A percentile compares a stretch with the other conserved stretches of the same genome.
phyloP scores from a whole-genome alignment of 92 coral and sea anemone genomes.

The Siderastrea radians region DNA sequence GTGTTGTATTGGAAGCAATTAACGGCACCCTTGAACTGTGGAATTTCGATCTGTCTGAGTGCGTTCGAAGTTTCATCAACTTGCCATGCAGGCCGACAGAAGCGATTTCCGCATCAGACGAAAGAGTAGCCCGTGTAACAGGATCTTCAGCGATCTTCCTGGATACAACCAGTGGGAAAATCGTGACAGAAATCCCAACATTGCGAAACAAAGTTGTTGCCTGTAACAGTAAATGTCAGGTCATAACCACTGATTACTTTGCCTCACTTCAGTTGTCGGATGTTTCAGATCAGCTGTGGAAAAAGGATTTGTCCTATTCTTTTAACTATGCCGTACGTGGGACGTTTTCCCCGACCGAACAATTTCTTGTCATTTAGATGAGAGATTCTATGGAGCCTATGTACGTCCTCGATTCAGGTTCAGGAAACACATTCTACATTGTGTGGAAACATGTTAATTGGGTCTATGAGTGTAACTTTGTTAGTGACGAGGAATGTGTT shows the following conservation, averaged over 20 bases:
- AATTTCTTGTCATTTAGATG: neutral
- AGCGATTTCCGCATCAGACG: slow-evolving; percentile 22
- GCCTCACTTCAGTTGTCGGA: neutral
- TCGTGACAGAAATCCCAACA: neutral
- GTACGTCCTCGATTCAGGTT: neutral
- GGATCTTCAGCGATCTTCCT: neutral
- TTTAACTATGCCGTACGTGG: neutral
- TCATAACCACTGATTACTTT: neutral
- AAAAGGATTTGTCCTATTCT: neutral
- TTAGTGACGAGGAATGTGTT: slow-evolving; percentile 27
- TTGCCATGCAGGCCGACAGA: neutral
- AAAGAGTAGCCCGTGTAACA: slow-evolving; percentile 9
- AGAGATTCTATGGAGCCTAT: neutral
- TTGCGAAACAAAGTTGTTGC: neutral
- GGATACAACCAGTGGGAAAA: neutral
- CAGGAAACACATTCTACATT: slow-evolving; percentile 5
- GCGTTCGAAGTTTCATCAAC: neutral
- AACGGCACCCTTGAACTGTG: slow-evolving; percentile 15
- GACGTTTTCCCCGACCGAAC: slow-evolving; percentile 12
- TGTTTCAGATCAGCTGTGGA: neutral
- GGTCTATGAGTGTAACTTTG: neutral
- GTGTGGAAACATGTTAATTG: neutral
- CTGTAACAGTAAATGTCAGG: slow-evolving; percentile 26
- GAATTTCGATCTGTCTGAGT: slow-evolving; percentile 19
- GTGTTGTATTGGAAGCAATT: slow-evolving; percentile 9